Conservation (phyloP, 2,113 vertebrate species). For the Sus scrofa region T2T-Sscrofa CM000816.6:57522001-57522500, state of each 20-base stretch:
- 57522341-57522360: no score
- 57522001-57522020: neutral
- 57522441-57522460: no score
- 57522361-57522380: no score
- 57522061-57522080: neutral
- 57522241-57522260: neutral
- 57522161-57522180: neutral
- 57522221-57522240: neutral
- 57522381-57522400: no score
- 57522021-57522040: neutral
- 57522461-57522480: no score
- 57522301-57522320: neutral
- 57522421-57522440: no score
- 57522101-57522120: neutral
- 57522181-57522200: neutral
- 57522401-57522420: no score
- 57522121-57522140: neutral
- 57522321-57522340: neutral
- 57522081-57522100: neutral
- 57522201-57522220: neutral
- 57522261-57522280: neutral
- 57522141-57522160: neutral
- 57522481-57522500: no score
- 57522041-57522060: neutral
- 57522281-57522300: constrained; percentile 12